Evolutionary conservation across 2,113 vertebrate genomes (phyloP).

Genomic region (Mobula hypostoma): DNA sequence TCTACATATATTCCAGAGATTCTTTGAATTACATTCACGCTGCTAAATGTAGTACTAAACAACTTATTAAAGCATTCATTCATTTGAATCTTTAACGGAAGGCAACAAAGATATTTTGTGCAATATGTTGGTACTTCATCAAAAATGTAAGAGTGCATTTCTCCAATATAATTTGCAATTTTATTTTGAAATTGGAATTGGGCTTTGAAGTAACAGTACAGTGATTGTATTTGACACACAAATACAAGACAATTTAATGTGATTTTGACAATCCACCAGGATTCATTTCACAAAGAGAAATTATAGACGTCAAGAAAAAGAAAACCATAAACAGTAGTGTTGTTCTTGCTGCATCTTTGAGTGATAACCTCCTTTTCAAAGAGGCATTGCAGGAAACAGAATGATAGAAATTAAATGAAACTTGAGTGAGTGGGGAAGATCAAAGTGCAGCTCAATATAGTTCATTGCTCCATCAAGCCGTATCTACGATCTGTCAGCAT

Average conservation of each 20-base stretch:
- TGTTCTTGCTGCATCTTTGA: background rate
- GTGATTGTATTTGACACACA: background rate
- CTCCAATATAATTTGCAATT: background rate
- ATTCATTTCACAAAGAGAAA: background rate
- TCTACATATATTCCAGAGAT: constrained; percentile 53
- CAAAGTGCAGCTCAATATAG: background rate
- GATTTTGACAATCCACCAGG: background rate
- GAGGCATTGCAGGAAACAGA: background rate
- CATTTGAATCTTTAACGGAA: constrained; percentile 27
- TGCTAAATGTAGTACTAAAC: background rate
- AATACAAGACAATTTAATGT: constrained; percentile 4
- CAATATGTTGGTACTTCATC: background rate
- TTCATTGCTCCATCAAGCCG: background rate
- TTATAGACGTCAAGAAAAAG: background rate
- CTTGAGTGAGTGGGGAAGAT: background rate
- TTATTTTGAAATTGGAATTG: constrained; percentile 10
- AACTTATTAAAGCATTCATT: constrained; percentile 34
- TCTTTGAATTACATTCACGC: constrained; percentile 45
- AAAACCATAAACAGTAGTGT: no score
- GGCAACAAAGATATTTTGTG: constrained; percentile 12
- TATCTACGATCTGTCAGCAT: background rate
- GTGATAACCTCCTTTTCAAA: background rate
- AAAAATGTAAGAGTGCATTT: background rate
- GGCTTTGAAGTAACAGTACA: background rate
- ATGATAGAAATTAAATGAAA: background rate